phyloP scores from a whole-genome alignment of 2,888 invertebrate species.

The Sisyra nigra region DNA sequence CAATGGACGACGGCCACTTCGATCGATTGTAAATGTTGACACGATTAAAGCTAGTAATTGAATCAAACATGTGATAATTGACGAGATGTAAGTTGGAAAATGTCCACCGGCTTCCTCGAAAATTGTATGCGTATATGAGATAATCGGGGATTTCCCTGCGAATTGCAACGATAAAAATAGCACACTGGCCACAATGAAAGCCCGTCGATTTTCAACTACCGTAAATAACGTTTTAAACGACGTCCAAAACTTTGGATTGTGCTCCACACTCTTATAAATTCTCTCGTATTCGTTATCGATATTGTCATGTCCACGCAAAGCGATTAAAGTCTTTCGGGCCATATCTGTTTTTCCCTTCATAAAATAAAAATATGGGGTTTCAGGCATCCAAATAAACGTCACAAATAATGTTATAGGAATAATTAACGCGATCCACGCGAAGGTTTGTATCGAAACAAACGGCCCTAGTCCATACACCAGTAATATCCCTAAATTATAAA shows the following conservation, averaged over 20 bases:
- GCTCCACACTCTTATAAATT: constrained; percentile 19
- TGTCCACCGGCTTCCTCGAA: constrained; percentile 19
- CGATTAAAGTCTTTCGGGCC: constrained; percentile 26
- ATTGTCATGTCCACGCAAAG: constrained; percentile 23
- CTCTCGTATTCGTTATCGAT: constrained; percentile 22
- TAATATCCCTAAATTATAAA: constrained; percentile 22
- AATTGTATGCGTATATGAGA: constrained; percentile 26
- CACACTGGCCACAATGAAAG: constrained; percentile 25
- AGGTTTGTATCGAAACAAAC: constrained; percentile 23
- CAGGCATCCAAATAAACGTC: constrained; percentile 29
- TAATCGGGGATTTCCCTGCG: constrained; percentile 22
- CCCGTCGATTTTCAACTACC: constrained; percentile 20
- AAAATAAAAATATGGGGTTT: constrained; percentile 29
- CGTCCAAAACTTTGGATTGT: constrained; percentile 16
- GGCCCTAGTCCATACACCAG: constrained; percentile 22
- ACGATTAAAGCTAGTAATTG: constrained; percentile 6
- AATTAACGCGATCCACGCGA: constrained; percentile 26
- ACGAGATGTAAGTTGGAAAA: constrained; percentile 1
- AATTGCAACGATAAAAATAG: constrained; percentile 28
- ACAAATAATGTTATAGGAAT: constrained; percentile 25
- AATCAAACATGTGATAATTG: constrained; percentile 6
- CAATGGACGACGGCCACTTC: constrained; percentile 35
- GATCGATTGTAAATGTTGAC: constrained; percentile 32
- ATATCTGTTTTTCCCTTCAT: constrained; percentile 21
- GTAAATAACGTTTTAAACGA: constrained; percentile 19